Base-by-base conservation (phyloP, 2,113 vertebrate species). In the Thamnaconus septentrionalis region DNA sequence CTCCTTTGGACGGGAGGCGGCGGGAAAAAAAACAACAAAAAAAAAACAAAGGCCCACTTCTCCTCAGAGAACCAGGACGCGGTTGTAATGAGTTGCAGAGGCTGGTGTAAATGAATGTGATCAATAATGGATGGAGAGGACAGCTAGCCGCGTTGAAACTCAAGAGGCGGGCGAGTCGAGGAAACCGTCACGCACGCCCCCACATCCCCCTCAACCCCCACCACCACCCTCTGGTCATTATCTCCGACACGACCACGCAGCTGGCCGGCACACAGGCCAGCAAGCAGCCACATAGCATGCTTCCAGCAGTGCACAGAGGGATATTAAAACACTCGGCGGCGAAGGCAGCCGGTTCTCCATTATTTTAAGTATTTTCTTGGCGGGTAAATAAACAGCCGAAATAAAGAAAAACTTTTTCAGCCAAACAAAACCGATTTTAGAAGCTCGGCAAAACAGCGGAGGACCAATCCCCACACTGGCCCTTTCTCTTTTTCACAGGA, bases 111-210 rank as follows among this genome's bases (percentile, higher is more conserved):
- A 91, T 91, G 85, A 89, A 88, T 59, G 78, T 65, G 72, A 80
- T 94, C 88, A 92, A 91, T 92, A 92, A 92, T 92, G 90, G 85
- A 92, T 89, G 90, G 91, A 71, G 86, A 82, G 52, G 85, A 91
- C 81, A 79, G 85, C 89, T 87, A 76, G 81, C 91, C 86, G 69
- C 68, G 1, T 76, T 69, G 86, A 88, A 64, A 86, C 84, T 86
- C 85, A 88, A 89, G 85, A 89, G 83, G 78, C 64, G 55, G 64
- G 46, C 3, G 57, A 72, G 4, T 54, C n/a, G 40, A 7, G 10
- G 39, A 58, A 59, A 69, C 59, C 7, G 58, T 65, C 63, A 31
- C 18, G 1, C 18, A 1, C 18, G 1, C 18, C 18, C 18, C 18
- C 18, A 31, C 18, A 31, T 31, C 18, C 18, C 18, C 18, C 18